A percentile compares a stretch with the other conserved stretches of the same genome.
Evolutionary conservation across 2,888 invertebrate genomes (phyloP).

Genomic region (Pandemis cinnamomeana): DNA sequence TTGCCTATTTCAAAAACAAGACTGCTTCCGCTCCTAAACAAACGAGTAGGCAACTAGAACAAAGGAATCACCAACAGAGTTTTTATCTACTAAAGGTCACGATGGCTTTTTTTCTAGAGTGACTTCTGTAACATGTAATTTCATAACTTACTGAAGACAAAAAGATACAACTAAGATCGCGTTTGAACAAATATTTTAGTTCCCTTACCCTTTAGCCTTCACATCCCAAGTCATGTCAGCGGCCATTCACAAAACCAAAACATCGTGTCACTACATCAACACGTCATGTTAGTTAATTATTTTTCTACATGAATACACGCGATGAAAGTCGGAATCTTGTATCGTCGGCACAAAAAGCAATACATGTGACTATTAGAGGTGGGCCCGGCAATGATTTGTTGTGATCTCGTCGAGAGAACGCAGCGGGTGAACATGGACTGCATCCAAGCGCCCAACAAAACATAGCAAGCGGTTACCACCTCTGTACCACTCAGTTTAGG

Average conservation of each 20-base stretch:
- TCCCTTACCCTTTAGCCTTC: not conserved
- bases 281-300: slow-evolving; percentile 39
- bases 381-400: slow-evolving; percentile 82
- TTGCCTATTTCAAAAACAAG: no score
- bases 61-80: no score
- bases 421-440: slow-evolving; percentile 81
- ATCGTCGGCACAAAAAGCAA: slow-evolving; percentile 44
- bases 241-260: slow-evolving; percentile 33
- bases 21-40: no score
- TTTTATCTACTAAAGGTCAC: no score
- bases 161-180: slow-evolving; percentile 1
- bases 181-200: not conserved
- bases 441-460: slow-evolving; percentile 64
- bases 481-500: slow-evolving; percentile 55
- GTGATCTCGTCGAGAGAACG: slow-evolving; percentile 80
- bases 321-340: slow-evolving; percentile 42
- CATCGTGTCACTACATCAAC: slow-evolving; percentile 40
- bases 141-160: not conserved
- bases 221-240: slow-evolving; percentile 30
- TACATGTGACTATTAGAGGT: slow-evolving; percentile 79
- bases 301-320: slow-evolving; percentile 40
- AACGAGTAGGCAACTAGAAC: no score
- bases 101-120: no score
- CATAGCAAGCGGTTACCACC: slow-evolving; percentile 55
- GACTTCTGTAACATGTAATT: not conserved